Evolutionary conservation across 23 tunicate genomes (phyloP).

Genomic region (Halocynthia aurantium): DNA sequence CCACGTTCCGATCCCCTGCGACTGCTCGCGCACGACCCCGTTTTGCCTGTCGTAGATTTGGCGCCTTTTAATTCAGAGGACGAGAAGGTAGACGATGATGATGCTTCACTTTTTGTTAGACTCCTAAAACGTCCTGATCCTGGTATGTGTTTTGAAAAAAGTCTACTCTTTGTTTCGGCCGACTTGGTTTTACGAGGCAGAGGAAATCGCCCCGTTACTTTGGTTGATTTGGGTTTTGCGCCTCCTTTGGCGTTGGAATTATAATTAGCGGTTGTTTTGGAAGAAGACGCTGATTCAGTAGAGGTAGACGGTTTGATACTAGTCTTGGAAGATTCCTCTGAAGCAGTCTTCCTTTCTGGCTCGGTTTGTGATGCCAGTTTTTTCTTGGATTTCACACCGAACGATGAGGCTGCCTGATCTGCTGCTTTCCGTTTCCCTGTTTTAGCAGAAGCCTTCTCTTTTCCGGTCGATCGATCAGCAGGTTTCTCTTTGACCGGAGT

Average conservation of each 20-base stretch:
- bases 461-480: slow-evolving; percentile 11
- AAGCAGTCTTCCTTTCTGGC: too few relatives aligned
- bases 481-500: background rate
- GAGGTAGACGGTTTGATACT: too few relatives aligned
- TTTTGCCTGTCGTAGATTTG: slow-evolving; percentile 49
- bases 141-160: slow-evolving; percentile 21
- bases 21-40: slow-evolving; percentile 90
- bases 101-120: slow-evolving; percentile 27
- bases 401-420: too few relatives aligned
- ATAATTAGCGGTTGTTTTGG: too few relatives aligned
- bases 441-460: slow-evolving; percentile 8
- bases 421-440: too few relatives aligned
- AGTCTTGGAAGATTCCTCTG: too few relatives aligned
- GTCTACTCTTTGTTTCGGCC: background rate
- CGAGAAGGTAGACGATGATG: slow-evolving; percentile 39
- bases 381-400: too few relatives aligned
- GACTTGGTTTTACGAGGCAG: background rate
- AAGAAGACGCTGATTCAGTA: too few relatives aligned
- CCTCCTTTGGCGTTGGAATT: too few relatives aligned
- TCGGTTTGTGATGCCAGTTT: too few relatives aligned
- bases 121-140: slow-evolving; percentile 7
- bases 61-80: slow-evolving; percentile 11
- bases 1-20: slow-evolving; percentile 23
- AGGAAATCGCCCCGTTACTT: background rate
- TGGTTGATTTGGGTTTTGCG: background rate